A percentile compares a stretch with the other conserved stretches of the same genome.
phyloP scores from a whole-genome alignment of 1,140 invertebrate genomes.

The Tetramorium alpestre region DNA sequence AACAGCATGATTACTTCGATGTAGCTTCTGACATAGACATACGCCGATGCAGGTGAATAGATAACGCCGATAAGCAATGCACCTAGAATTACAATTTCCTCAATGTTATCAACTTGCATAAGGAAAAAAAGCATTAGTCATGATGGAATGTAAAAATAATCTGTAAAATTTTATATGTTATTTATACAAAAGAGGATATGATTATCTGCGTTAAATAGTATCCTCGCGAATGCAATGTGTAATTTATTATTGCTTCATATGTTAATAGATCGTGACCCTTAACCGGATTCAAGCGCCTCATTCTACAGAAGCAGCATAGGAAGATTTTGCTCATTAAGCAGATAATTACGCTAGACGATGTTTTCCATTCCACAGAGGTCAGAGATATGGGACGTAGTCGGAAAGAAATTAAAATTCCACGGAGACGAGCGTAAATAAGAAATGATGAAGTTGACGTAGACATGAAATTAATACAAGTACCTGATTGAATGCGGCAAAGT shows the following conservation, averaged over 20 bases:
- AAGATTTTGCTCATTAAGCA: not conserved
- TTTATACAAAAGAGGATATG: no score
- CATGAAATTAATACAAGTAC: not conserved
- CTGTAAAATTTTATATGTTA: not conserved
- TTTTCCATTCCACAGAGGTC: not conserved
- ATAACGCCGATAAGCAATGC: not conserved
- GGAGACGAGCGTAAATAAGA: not conserved
- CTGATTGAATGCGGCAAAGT: not conserved
- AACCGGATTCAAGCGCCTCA: not conserved
- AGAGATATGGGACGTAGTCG: not conserved
- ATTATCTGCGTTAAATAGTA: not conserved
- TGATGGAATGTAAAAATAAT: not conserved
- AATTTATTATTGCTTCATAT: not conserved
- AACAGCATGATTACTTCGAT: not conserved
- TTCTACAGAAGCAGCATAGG: not conserved
- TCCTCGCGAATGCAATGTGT: not conserved
- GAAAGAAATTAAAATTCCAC: not conserved
- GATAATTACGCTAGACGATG: not conserved
- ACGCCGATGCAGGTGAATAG: not conserved
- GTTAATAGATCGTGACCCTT: not conserved
- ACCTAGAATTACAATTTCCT: not conserved
- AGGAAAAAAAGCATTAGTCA: not conserved
- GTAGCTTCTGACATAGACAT: not conserved
- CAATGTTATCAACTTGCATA: not conserved
- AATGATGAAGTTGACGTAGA: not conserved